Conservation (phyloP, 2,797 vertebrate species). For the Decapterus maruadsi region DNA sequence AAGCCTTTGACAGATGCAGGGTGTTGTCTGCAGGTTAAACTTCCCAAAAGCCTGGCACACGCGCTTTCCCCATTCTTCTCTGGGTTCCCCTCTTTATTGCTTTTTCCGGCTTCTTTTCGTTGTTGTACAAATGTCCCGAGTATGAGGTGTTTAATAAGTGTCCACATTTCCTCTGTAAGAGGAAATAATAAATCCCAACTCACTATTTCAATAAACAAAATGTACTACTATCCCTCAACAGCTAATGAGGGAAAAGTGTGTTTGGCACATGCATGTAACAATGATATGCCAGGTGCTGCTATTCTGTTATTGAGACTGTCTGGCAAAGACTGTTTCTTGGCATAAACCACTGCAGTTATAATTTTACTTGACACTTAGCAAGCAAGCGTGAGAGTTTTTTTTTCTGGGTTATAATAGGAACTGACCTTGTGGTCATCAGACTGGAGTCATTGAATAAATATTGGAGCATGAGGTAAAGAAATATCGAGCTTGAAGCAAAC, state of each 20-base stretch:
- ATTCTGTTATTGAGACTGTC: constrained; percentile 72
- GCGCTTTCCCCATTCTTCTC: constrained; percentile 75
- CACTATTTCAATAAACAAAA: constrained; percentile 82
- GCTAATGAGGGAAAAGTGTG: constrained; percentile 81
- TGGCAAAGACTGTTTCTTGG: constrained; percentile 71
- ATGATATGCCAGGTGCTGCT: constrained; percentile 75
- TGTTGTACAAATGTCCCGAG: constrained; percentile 58
- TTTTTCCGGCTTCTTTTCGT: constrained; percentile 67
- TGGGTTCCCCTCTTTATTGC: constrained; percentile 63
- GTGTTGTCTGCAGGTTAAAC: constrained; percentile 74
- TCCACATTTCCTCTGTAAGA: constrained; percentile 76
- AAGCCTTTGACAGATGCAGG: constrained; percentile 65
- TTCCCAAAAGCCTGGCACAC: constrained; percentile 60
- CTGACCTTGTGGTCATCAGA: constrained; percentile 68
- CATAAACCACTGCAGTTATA: constrained; percentile 63
- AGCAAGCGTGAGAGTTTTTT: constrained; percentile 64
- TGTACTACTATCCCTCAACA: constrained; percentile 75
- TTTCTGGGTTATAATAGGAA: constrained; percentile 72
- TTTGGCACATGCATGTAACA: constrained; percentile 75
- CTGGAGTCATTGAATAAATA: constrained; percentile 66
- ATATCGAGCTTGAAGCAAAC: constrained; percentile 48
- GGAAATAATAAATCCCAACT: constrained; percentile 82
- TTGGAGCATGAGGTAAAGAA: constrained; percentile 56
- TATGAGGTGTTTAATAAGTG: constrained; percentile 82
- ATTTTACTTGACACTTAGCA: constrained; percentile 76